Evolutionary conservation across 1,140 invertebrate genomes (phyloP), one percentile per base, ranked within the genome.

Genomic region (Lasaia peninsularis): DNA sequence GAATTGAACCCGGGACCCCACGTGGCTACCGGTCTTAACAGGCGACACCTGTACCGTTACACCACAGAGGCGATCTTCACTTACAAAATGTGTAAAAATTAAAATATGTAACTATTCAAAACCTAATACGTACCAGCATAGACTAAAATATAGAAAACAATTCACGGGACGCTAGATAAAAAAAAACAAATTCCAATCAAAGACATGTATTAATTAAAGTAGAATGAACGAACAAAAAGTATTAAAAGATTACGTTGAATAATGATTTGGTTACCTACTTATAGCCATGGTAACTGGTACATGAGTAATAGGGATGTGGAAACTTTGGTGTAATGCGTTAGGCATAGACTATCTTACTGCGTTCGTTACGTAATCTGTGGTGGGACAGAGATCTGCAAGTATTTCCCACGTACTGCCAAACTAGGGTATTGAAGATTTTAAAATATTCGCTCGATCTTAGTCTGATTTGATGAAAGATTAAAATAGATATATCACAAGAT

Each of bases 281-380:
- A 16, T 40, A n/a, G n/a, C n/a, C 18, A 44, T 11, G 40, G 16
- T 20, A 44, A 37, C 34, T 16, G 2, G 40, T 44, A 44, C 24
- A 28, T 28, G 18, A 44, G 40, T 44, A 40, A 40, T 40, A 40
- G 18, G 40, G 40, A 44, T 44, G 40, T 44, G 40, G 40, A 44
- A 44, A 44, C 40, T 18, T 44, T 18, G 40, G 40, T 44, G 40
- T 44, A 44, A 44, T 44, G 40, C 40, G 40, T 18, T 20, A 44
- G 40, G 40, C 40, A 18, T 44, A 44, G 18, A 18, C 40, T 44
- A 16, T 44, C 18, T 44, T 44, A 18, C 40, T 44, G 16, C 37
- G n/a, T 40, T 40, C 9, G 16, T 40, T 40, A 16, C 37, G 16
- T 40, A 40, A 40, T 40, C 37, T 40, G 37, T 40, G 37, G 37